Evolutionary conservation across 2,113 vertebrate genomes (phyloP).

Genomic region (Brevimyrus niger): DNA sequence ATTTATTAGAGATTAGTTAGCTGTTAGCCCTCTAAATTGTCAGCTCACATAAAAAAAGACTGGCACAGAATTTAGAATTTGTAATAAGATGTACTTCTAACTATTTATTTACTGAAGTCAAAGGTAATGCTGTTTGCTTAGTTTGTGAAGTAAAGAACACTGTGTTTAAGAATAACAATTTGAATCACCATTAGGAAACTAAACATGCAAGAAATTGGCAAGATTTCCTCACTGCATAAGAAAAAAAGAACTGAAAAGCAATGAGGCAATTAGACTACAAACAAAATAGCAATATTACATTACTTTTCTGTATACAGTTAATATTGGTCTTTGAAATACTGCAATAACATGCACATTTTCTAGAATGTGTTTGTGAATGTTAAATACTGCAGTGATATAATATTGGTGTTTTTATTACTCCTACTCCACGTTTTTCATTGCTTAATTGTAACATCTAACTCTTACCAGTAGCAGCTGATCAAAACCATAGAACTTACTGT

Average conservation of each 20-base stretch:
- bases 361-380: not conserved
- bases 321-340: not conserved
- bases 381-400: not conserved
- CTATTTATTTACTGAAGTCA: not conserved
- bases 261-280: not conserved
- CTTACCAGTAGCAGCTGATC: not conserved
- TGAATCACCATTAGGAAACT: not conserved
- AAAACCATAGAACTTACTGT: not conserved
- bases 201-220: not conserved
- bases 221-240: not conserved
- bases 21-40: no score
- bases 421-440: not conserved
- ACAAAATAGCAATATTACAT: not conserved
- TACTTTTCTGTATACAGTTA: not conserved
- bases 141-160: not conserved
- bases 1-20: no score
- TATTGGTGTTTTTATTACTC: not conserved
- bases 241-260: not conserved
- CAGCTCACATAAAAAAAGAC: no score
- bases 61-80: no score
- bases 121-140: not conserved
- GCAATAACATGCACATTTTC: not conserved
- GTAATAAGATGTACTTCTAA: no score
- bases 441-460: not conserved
- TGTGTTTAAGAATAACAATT: not conserved